Evolutionary conservation across 2,797 vertebrate species (phyloP), one percentile per base, ranked within the genome.

Genomic region (Artibeus lituratus): DNA sequence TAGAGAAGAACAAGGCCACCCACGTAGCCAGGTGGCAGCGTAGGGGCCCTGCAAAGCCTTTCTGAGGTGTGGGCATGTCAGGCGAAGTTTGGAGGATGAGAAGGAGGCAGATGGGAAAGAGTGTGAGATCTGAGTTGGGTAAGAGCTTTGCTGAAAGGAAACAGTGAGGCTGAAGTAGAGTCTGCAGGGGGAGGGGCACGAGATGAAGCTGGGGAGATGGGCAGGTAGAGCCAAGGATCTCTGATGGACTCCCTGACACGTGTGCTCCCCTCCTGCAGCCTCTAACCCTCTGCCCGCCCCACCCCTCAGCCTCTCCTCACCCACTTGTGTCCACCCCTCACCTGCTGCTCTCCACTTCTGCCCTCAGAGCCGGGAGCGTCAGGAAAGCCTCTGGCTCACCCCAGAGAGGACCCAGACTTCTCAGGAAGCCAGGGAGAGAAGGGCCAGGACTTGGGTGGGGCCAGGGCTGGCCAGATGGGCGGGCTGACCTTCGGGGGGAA

Each of bases 121-220:
- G 3, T 5, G 12, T 21, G 26, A 76, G 53, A 3, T 44, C 53
- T 80, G 80, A 76, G 29, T 9, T 32, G 3, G 16, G 44, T 49
- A 76, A 70, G 67, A 70, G 24, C n/a, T 95, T 42, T 57, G 86
- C 86, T 21, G 10, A 65, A 83, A 74, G 87, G 74, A 85, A 87
- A 29, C 4, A 0, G 44, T 18, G 26, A 62, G 44, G 39, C 44
- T 42, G 51, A 42, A 35, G 26, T 7, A 2, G 16, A 69, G 78
- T 10, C 18, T 12, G 65, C 0, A 2, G 44, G 44, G 44, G 32
- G 29, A 37, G 65, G 35, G 29, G 7, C 8, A 1, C 12, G 16
- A 9, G 39, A 29, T 1, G 14, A 57, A 51, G 51, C 7, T 55
- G 90, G 80, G 42, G 26, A 59, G 35, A 32, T 2, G 62, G 32